A percentile compares a stretch with the other conserved stretches of the same genome.
These are phyloP conservation scores for Tetramorium alpestre DNA, from an alignment of 1,140 invertebrate genomes.

Conservation along the genomic window DNA sequence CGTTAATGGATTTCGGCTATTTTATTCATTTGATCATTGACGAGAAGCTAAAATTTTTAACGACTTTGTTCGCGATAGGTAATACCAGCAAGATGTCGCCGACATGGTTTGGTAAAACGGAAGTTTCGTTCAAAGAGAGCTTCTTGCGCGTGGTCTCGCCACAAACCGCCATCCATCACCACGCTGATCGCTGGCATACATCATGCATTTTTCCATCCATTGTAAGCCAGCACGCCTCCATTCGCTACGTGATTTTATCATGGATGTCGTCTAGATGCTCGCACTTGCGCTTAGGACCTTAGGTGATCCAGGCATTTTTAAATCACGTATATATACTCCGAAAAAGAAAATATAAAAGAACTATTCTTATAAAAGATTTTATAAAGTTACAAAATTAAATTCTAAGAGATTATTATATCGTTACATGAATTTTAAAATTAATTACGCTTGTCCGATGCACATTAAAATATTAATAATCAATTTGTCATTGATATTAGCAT, in stretches of 20 bases:
- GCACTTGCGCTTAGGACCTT: slow-evolving; percentile 41
- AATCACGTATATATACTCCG: not conserved
- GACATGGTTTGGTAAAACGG: slow-evolving; percentile 35
- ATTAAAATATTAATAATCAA: not conserved
- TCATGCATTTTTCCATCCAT: slow-evolving; percentile 70
- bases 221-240: slow-evolving; percentile 57
- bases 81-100: slow-evolving; percentile 26
- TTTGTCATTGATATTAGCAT: not conserved
- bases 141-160: slow-evolving; percentile 36
- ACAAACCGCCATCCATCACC: slow-evolving; percentile 67
- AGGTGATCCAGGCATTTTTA: not conserved
- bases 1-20: not conserved
- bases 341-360: not conserved
- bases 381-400: not conserved
- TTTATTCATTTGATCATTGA: not conserved
- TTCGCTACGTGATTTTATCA: slow-evolving; percentile 67
- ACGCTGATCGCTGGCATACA: slow-evolving; percentile 61
- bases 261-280: slow-evolving; percentile 37
- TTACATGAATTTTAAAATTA: not conserved
- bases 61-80: slow-evolving; percentile 18
- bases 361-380: not conserved
- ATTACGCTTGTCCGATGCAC: not conserved
- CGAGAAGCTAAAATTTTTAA: not conserved
- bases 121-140: slow-evolving; percentile 52
- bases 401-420: not conserved